phyloP scores from a whole-genome alignment of 2,113 vertebrate genomes.

The Corythoichthys haematopterus region DNA sequence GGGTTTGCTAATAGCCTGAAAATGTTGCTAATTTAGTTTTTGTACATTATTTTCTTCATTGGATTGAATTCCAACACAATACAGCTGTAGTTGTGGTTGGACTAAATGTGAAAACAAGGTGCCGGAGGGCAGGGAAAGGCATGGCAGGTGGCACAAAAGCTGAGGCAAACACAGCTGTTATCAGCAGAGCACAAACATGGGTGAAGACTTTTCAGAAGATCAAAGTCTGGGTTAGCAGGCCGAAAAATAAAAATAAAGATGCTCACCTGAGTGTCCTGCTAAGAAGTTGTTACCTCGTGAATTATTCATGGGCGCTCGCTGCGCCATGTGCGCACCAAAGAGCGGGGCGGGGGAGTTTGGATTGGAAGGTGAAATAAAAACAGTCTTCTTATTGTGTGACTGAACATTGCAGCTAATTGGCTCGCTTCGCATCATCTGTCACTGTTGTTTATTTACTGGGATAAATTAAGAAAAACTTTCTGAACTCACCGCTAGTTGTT shows the following conservation, averaged over 20 bases:
- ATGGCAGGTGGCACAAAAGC: neutral
- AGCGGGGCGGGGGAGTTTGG: slow-evolving; percentile 17
- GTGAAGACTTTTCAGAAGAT: slow-evolving; percentile 9
- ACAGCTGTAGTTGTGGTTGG: neutral
- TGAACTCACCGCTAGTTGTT: neutral
- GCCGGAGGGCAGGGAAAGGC: neutral
- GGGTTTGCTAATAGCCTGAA: neutral
- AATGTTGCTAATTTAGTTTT: neutral
- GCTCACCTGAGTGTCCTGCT: slow-evolving; percentile 34
- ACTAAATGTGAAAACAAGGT: neutral
- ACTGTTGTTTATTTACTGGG: neutral
- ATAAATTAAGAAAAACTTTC: neutral
- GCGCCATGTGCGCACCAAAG: slow-evolving; percentile 22
- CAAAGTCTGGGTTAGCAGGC: neutral
- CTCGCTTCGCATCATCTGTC: neutral
- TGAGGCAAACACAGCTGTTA: slow-evolving; percentile 15
- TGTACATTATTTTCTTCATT: neutral
- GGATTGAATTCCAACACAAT: neutral
- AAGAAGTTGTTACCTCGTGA: slow-evolving; percentile 22
- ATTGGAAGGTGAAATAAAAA: neutral
- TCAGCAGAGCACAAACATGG: neutral
- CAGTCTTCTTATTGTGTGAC: neutral
- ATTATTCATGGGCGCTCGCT: slow-evolving; percentile 48
- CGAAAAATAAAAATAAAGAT: slow-evolving; percentile 7
- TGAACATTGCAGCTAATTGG: slow-evolving; percentile 1